These are phyloP conservation scores for Boloria euphrosyne DNA, from an alignment of 2,888 invertebrate species.

Conservation along the genomic window DNA sequence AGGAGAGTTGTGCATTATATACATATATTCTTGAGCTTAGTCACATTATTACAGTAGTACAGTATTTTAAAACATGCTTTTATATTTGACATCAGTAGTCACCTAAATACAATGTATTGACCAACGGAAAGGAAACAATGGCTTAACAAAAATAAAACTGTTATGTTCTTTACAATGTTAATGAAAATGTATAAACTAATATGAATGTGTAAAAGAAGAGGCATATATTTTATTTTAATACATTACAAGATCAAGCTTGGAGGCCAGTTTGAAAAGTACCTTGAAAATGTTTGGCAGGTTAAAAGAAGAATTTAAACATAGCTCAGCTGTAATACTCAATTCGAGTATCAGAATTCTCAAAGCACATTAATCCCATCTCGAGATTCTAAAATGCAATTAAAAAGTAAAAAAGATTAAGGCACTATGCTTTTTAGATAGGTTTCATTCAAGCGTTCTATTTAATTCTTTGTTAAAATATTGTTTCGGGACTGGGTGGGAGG, in stretches of 20 bases:
- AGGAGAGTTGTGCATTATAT: slow-evolving; percentile 64
- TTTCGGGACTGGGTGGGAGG: slow-evolving; percentile 65
- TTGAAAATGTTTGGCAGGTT: slow-evolving; percentile 36
- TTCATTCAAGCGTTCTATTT: slow-evolving; percentile 74
- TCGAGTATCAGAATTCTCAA: slow-evolving; percentile 52
- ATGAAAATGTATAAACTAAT: slow-evolving; percentile 31
- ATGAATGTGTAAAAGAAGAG: slow-evolving; percentile 45
- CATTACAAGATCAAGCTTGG: slow-evolving; percentile 66
- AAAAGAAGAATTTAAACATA: slow-evolving; percentile 47
- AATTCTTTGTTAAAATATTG: slow-evolving; percentile 61
- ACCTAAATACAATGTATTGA: slow-evolving; percentile 43
- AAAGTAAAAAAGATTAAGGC: slow-evolving; percentile 61
- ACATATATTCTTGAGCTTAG: slow-evolving; percentile 36
- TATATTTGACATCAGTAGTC: slow-evolving; percentile 52
- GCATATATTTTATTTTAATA: slow-evolving; percentile 64
- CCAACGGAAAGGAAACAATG: slow-evolving; percentile 19
- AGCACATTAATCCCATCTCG: slow-evolving; percentile 48
- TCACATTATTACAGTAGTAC: too few species aligned
- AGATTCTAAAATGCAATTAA: slow-evolving; percentile 62
- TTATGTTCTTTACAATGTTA: neutral
- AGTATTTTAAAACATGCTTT: slow-evolving; percentile 57
- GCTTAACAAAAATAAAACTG: slow-evolving; percentile 45
- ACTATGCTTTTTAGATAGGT: slow-evolving; percentile 56
- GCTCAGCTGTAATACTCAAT: slow-evolving; percentile 68
- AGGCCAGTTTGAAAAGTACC: slow-evolving; percentile 49